Conservation (phyloP, 1,140 invertebrate genomes). For the Cyphomyrmex costatus region DNA sequence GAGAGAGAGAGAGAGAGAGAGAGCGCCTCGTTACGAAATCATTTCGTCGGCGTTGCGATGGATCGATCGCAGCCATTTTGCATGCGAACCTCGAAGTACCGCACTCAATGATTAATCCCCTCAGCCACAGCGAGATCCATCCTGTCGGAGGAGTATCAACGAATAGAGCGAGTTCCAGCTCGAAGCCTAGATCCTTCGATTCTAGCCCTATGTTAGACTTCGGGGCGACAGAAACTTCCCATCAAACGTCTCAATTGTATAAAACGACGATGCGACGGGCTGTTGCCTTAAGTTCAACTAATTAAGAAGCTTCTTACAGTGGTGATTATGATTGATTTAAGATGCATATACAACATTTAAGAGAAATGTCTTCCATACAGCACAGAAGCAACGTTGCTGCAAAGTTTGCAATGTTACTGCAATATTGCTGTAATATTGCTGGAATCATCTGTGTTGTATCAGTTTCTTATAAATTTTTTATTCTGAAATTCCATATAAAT, state of each 20-base stretch:
- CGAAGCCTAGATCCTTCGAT: slow-evolving; percentile 10
- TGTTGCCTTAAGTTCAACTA: not conserved
- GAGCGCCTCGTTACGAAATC: slow-evolving; percentile 72
- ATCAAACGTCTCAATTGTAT: not conserved
- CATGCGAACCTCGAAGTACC: slow-evolving; percentile 66
- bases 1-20: slow-evolving; percentile 2
- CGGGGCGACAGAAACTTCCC: not conserved
- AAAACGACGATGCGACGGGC: slow-evolving; percentile 6
- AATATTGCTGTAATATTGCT: too few species aligned
- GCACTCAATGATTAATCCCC: slow-evolving; percentile 73
- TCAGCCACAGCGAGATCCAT: slow-evolving; percentile 37
- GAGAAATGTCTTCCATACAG: not conserved
- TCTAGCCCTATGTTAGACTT: slow-evolving; percentile 11
- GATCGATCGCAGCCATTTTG: slow-evolving; percentile 76
- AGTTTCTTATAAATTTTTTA: not conserved
- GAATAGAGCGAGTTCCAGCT: slow-evolving; percentile 45
- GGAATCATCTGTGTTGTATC: not conserved
- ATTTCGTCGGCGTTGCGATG: slow-evolving; percentile 71
- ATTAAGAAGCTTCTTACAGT: not conserved
- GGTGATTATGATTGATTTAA: slow-evolving; percentile 9
- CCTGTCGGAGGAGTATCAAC: slow-evolving; percentile 32
- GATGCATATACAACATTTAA: not conserved
- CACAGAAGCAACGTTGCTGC: too few species aligned
- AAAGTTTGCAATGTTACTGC: too few species aligned
- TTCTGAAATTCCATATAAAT: too few species aligned